Conservation (phyloP, 1,140 invertebrate species). For the Ips nitidus region DNA sequence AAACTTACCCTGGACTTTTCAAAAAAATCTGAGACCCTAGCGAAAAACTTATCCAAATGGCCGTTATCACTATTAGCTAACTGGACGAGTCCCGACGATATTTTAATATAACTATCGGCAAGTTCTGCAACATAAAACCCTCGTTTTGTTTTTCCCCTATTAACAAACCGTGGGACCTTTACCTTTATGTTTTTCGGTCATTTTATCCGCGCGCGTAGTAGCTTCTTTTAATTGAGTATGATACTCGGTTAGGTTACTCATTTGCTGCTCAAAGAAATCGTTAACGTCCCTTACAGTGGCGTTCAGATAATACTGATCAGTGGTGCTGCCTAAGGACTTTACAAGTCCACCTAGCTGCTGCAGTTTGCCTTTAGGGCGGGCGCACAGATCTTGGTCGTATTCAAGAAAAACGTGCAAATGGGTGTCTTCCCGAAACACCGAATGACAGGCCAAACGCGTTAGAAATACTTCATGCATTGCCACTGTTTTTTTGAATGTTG, state of each 20-base stretch:
- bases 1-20: conserved; percentile 86
- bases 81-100: conserved; percentile 87
- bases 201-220: conserved; percentile 84
- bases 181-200: conserved; percentile 94
- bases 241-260: conserved; percentile 93
- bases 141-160: not conserved
- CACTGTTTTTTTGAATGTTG: conserved; percentile 99
- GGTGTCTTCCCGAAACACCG: conserved; percentile 88
- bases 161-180: conserved; percentile 31
- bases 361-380: conserved; percentile 75
- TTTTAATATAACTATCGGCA: conserved; percentile 95
- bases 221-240: conserved; percentile 93
- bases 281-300: conserved; percentile 96
- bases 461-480: conserved; percentile 99
- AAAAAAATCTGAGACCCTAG: conserved; percentile 88
- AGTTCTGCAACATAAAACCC: conserved; percentile 69
- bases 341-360: conserved; percentile 81
- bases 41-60: conserved; percentile 87
- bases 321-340: conserved; percentile 87
- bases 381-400: conserved; percentile 92
- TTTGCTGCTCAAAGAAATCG: conserved; percentile 98
- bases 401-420: conserved; percentile 97
- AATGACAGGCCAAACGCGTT: conserved; percentile 90
- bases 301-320: conserved; percentile 91
- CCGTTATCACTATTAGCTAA: conserved; percentile 87